Base-by-base conservation (phyloP, 2,888 invertebrate genomes). In the Ptycholaimellus sp. region DNA sequence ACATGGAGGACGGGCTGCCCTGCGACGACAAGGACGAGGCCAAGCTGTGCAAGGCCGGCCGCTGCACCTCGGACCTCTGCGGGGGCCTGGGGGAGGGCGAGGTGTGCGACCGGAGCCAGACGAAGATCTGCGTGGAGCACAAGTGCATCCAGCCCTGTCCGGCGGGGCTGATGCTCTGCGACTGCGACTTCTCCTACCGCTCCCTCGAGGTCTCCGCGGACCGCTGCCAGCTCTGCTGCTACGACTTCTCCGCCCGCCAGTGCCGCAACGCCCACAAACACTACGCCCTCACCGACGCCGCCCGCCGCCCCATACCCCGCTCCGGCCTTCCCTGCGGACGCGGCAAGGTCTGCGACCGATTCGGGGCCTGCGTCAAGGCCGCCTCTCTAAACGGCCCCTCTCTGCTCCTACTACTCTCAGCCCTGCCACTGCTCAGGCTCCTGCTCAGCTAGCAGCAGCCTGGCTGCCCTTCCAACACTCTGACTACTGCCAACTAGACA, bases 81-180 rank as follows among this genome's bases (percentile, higher is more conserved):
- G 7, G 9, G 27, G 16, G 16, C 11, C n/a, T 9, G 11, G 9
- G 9, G 11, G 9, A 49, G 49, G 28, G 47, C 53, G 17, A 54
- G 52, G 36, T 54, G 54, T 46, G 50, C 53, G 35, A 54, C 54
- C 39, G 52, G 52, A 16, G 52, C 56, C 17, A n/a, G n/a, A n/a
- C n/a, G 31, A 57, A 57, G 40, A 43, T 56, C 11, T 56, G 56
- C 40, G 53, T 52, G 17, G 55, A 53, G 35, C 49, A 53, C 40
- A 43, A 47, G n/a, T 56, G 56, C 39, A 49, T 52, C 36, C 56
- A 56, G 35, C 55, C 55, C 23, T 56, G 56, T 44, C 49, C 49
- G 3, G 48, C 54, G 2, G 53, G 55, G 42, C 42, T 54, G 16
- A 54, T 54, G 54, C 52, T 54, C 13, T 56, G 56, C 42, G 56